phyloP scores from a whole-genome alignment of 1,140 invertebrate genomes.

The Thaumetopoea pityocampa region DNA sequence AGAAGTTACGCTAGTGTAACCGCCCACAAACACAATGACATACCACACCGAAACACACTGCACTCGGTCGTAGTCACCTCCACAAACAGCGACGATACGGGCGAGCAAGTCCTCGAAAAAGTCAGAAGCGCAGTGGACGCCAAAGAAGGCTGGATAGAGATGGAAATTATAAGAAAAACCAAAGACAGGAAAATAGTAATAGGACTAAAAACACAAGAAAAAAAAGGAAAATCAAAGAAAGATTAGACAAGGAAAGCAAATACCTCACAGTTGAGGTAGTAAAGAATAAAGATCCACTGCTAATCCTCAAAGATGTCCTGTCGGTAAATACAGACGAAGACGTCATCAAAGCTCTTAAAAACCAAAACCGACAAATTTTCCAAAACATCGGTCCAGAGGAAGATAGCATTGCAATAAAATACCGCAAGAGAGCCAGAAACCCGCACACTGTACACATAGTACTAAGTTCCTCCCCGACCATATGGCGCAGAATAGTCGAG shows the following conservation, averaged over 20 bases:
- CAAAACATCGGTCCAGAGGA: background rate
- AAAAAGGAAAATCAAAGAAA: background rate
- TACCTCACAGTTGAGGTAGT: constrained; percentile 4
- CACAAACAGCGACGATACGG: background rate
- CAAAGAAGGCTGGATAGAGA: constrained; percentile 2
- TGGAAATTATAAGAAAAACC: constrained; percentile 10
- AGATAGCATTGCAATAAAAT: background rate
- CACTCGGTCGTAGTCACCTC: constrained; percentile 8
- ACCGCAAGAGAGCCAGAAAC: constrained; percentile 10
- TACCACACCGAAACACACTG: background rate
- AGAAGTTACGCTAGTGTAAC: too few species aligned
- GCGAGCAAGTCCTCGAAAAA: constrained; percentile 10
- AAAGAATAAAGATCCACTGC: constrained; percentile 15
- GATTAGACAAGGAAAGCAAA: background rate
- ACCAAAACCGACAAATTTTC: constrained; percentile 11
- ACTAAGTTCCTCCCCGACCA: background rate
- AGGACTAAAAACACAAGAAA: background rate
- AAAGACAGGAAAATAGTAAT: constrained; percentile 5
- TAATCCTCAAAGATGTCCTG: constrained; percentile 16
- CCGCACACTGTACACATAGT: background rate
- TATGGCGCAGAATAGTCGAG: background rate
- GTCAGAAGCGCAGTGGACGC: constrained; percentile 11
- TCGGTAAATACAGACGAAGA: constrained; percentile 4
- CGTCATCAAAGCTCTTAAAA: constrained; percentile 5
- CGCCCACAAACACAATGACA: background rate